Evolutionary conservation across 1,140 invertebrate species (phyloP).

Genomic region (Tetranychus cinnabarinus): DNA sequence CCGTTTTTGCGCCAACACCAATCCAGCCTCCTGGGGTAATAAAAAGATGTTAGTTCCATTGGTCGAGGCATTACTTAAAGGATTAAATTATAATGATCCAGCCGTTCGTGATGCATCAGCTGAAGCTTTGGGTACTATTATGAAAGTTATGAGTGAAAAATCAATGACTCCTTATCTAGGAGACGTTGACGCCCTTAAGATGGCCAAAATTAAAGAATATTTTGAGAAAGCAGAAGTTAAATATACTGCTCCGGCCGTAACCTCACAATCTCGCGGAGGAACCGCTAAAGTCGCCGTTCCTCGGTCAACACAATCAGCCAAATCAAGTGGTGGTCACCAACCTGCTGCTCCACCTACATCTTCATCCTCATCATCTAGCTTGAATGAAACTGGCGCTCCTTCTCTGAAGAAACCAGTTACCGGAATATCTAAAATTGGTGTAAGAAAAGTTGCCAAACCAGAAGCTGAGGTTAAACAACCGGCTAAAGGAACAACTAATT

Average conservation of each 20-base stretch:
- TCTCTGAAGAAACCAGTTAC: neutral
- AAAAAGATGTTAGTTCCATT: constrained; percentile 80
- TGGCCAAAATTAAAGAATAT: constrained; percentile 82
- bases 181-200: constrained; percentile 72
- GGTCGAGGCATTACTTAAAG: constrained; percentile 51
- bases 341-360: neutral
- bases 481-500: neutral
- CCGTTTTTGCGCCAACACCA: constrained; percentile 51
- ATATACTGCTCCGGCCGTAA: neutral
- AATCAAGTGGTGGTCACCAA: neutral
- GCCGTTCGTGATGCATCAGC: constrained; percentile 56
- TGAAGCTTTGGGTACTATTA: constrained; percentile 73
- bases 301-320: constrained; percentile 2
- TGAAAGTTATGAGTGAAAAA: constrained; percentile 83
- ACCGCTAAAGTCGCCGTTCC: constrained; percentile 8
- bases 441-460: neutral
- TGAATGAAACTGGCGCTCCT: neutral
- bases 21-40: constrained; percentile 43
- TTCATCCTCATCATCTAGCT: neutral
- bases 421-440: neutral
- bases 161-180: constrained; percentile 54
- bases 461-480: neutral
- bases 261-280: constrained; percentile 8
- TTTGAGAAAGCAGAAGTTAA: constrained; percentile 70
- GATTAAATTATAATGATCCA: constrained; percentile 61